Conservation (phyloP, 2,888 invertebrate genomes). For the Eupithecia dodoneata region DNA sequence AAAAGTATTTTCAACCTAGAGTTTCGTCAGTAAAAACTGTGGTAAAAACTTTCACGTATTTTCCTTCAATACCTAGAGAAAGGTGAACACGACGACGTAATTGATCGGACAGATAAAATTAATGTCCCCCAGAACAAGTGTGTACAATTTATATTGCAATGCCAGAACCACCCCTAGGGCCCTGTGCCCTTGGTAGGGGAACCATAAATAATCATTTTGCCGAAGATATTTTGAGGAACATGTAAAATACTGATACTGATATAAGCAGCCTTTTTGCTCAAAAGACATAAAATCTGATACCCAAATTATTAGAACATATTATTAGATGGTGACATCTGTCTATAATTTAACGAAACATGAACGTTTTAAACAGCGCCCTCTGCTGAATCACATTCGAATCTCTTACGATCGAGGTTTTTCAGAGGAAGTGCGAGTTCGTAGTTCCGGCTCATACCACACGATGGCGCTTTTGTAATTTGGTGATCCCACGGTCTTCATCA, state of each 20-base stretch:
- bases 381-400: background rate
- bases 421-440: background rate
- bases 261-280: conserved; percentile 21
- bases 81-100: conserved; percentile 69
- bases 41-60: too few relatives aligned
- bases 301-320: too few relatives aligned
- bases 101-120: conserved; percentile 79
- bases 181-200: conserved; percentile 36
- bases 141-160: conserved; percentile 74
- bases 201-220: conserved; percentile 18
- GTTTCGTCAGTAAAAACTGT: conserved; percentile 52
- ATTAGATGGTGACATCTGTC: background rate
- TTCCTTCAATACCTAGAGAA: background rate
- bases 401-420: background rate
- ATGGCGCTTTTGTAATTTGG: background rate
- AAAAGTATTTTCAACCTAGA: conserved; percentile 50
- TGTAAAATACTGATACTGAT: conserved; percentile 13
- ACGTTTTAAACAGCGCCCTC: background rate
- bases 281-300: background rate
- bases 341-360: background rate
- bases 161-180: conserved; percentile 51
- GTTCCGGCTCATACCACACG: background rate
- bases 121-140: conserved; percentile 72
- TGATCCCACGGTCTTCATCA: background rate
- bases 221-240: background rate